Evolutionary conservation across 2,797 vertebrate species (phyloP).

Genomic region (Poecilia velifera): DNA sequence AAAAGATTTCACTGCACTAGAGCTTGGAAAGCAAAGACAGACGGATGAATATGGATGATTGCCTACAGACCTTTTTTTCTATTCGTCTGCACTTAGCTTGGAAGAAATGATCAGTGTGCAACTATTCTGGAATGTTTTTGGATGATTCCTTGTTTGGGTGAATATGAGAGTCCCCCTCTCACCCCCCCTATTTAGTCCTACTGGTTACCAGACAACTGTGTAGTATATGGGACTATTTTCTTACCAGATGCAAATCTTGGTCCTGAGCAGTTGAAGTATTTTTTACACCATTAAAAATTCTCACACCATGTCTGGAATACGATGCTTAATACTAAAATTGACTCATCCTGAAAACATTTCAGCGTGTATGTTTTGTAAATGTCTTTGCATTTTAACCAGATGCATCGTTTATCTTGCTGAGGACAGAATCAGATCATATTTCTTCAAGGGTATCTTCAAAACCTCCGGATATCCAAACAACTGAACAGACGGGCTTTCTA

Average conservation of each 20-base stretch:
- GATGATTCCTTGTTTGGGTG: constrained; percentile 22
- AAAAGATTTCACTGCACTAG: constrained; percentile 3
- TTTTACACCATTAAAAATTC: constrained; percentile 16
- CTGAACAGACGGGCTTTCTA: constrained; percentile 1
- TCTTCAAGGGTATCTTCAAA: not conserved
- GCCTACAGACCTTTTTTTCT: constrained; percentile 34
- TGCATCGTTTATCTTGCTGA: constrained; percentile 16
- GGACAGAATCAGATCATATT: not conserved
- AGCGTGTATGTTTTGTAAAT: constrained; percentile 21
- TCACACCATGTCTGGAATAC: constrained; percentile 23
- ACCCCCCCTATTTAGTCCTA: not conserved
- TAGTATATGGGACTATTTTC: constrained; percentile 6
- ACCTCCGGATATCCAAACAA: constrained; percentile 14
- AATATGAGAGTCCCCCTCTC: not conserved
- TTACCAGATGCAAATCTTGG: constrained; percentile 14
- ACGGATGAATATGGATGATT: constrained; percentile 27
- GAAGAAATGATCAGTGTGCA: constrained; percentile 21
- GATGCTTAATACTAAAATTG: constrained; percentile 27
- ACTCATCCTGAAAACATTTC: constrained; percentile 31
- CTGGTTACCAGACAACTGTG: constrained; percentile 6
- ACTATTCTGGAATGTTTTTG: constrained; percentile 40
- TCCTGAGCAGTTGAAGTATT: not conserved
- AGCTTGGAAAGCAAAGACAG: not conserved
- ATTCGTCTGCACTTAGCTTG: constrained; percentile 30
- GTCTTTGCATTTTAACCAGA: constrained; percentile 47